Evolutionary conservation across 2,888 invertebrate genomes (phyloP).

Genomic region (Mimumesa dahlbomi): DNA sequence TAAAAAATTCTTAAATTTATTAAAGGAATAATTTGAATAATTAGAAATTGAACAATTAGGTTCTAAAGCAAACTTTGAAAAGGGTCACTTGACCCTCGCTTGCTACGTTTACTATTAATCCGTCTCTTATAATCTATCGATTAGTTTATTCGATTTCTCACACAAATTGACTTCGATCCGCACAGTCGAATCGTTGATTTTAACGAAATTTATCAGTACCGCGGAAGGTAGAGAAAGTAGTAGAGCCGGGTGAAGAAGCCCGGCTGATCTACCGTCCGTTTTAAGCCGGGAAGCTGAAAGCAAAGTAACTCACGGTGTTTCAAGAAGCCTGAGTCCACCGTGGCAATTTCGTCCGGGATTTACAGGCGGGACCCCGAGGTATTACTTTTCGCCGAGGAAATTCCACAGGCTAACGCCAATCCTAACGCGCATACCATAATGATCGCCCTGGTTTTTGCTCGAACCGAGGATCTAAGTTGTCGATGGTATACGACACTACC

Average conservation of each 20-base stretch:
- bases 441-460: slow-evolving; percentile 60
- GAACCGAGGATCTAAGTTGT: slow-evolving; percentile 35
- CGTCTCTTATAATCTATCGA: too few species aligned
- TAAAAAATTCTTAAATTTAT: too few species aligned
- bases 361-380: slow-evolving; percentile 53
- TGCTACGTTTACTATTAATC: too few species aligned
- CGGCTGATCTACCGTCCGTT: neutral
- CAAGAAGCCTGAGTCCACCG: slow-evolving; percentile 23
- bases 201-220: too few species aligned
- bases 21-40: too few species aligned
- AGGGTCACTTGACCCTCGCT: too few species aligned
- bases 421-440: slow-evolving; percentile 66
- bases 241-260: neutral
- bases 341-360: slow-evolving; percentile 61
- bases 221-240: neutral
- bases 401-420: slow-evolving; percentile 62
- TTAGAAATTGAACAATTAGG: too few species aligned
- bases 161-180: too few species aligned
- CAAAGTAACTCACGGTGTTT: neutral
- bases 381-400: slow-evolving; percentile 70
- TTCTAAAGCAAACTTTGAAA: too few species aligned
- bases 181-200: too few species aligned
- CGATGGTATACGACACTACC: slow-evolving; percentile 53
- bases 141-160: too few species aligned
- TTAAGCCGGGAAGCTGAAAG: neutral